phyloP scores from a whole-genome alignment of 2,113 vertebrate genomes.

The Indicator maculatus region DNA sequence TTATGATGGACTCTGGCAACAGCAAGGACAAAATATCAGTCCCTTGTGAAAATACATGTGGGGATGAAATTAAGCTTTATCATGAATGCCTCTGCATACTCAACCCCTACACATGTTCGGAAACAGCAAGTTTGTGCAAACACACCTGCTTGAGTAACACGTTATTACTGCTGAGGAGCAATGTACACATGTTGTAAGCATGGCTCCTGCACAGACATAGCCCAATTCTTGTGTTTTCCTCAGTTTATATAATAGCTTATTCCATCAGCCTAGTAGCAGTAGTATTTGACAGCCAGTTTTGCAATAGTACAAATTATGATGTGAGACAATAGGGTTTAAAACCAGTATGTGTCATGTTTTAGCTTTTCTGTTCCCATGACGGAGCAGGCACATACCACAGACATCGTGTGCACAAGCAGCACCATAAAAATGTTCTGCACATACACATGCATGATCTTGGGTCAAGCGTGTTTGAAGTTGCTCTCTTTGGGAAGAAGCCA shows the following conservation, averaged over 20 bases:
- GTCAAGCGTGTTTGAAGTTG: not conserved
- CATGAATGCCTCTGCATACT: not conserved
- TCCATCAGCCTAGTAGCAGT: not conserved
- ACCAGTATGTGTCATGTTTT: not conserved
- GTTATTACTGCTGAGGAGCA: not conserved
- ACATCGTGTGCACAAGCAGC: fast-evolving
- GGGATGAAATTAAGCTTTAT: not conserved
- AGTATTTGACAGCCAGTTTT: not conserved
- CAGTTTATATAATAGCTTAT: not conserved
- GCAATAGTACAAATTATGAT: not conserved
- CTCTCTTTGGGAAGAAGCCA: not conserved
- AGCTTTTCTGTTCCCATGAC: not conserved
- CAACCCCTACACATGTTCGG: not conserved
- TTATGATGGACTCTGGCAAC: not conserved
- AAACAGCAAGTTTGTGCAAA: not conserved
- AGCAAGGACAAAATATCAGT: not conserved
- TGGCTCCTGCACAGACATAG: not conserved
- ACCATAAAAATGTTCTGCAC: not conserved
- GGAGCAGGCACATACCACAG: not conserved
- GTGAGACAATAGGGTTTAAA: not conserved
- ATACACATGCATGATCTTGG: not conserved
- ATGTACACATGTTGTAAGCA: not conserved
- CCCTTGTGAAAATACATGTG: not conserved
- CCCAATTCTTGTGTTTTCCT: not conserved
- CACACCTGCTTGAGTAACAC: not conserved